These are phyloP conservation scores for Otis tarda DNA, from an alignment of 2,113 vertebrate species.

Conservation along the genomic window DNA sequence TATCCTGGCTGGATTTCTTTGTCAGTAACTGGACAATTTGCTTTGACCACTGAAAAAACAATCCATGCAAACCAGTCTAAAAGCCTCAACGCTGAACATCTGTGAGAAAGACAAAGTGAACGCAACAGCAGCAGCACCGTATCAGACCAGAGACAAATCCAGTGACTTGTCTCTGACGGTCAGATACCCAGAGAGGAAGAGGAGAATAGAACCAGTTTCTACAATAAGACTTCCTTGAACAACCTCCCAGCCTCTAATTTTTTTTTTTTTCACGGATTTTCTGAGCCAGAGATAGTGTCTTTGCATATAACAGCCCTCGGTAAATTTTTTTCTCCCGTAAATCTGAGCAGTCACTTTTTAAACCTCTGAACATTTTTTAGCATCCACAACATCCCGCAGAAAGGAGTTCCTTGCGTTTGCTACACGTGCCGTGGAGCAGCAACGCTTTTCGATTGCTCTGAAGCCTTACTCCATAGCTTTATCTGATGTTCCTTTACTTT, in stretches of 20 bases:
- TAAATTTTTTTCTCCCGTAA: background rate
- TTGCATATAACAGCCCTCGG: background rate
- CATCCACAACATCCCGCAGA: background rate
- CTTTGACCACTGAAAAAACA: conserved; percentile 15
- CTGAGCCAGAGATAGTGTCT: background rate
- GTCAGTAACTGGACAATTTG: background rate
- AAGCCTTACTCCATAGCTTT: background rate
- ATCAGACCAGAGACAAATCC: background rate
- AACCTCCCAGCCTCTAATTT: background rate
- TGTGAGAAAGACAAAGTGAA: background rate
- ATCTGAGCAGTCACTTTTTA: background rate
- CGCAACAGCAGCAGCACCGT: background rate
- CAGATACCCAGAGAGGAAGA: background rate
- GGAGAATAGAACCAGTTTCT: background rate
- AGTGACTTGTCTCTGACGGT: background rate
- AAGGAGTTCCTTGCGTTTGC: background rate
- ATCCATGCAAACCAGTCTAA: background rate
- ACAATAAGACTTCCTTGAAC: background rate
- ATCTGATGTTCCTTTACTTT: background rate
- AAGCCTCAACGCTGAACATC: background rate
- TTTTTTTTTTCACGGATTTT: background rate
- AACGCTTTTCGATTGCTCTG: background rate
- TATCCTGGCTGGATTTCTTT: conserved; percentile 21
- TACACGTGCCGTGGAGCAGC: accelerated
- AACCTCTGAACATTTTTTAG: background rate